Base-by-base conservation (phyloP, 2,888 invertebrate species). In the Amphimallon solstitiale region DNA sequence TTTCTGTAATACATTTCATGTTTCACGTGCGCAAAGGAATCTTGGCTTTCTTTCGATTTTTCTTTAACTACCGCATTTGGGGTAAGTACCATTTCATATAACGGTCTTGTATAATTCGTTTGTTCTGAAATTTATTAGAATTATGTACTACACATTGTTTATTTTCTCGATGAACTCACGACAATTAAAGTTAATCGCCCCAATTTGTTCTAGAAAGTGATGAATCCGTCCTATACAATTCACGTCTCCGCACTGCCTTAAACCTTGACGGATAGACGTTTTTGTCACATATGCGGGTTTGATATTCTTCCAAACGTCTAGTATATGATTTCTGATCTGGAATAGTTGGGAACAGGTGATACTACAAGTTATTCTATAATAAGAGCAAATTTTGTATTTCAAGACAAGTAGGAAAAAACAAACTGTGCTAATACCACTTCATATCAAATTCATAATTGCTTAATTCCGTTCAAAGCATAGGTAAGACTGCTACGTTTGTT, bases 141-240 rank as follows among this genome's bases (percentile, higher is more conserved):
- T 34, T 56, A 65, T 66, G 29, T n/a, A n/a, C n/a, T n/a, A n/a
- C 54, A 48, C 46, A 65, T 23, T 52, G 37, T 17, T 17, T 46
- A 14, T 43, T 10, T 34, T 38, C 45, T 29, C 21, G 4, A 48
- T 23, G 70, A 67, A 79, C 81, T 80, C 79, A 85, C 87, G 83
- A 79, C 87, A 88, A 10, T 86, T 86, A 81, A 87, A 88, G 80
- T 89, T 89, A 66, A 89, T 88, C 14, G 86, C 87, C 12, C 88
- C 89, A 68, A 85, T 84, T 79, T 86, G 86, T 77, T 89, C 89
- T 63, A 89, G 79, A 71, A 86, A 86, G 17, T 84, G 80, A 78
- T 89, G 88, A 21, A 89, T 85, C 64, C 86, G 80, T 9, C 87
- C 85, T 65, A 89, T 86, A 72, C 85, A 84, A 75, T 88, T 87